Percentiles rank a stretch among this genome's conserved stretches.
Evolutionary conservation across 2,113 vertebrate genomes (phyloP).

Genomic region (Antidorcas marsupialis): DNA sequence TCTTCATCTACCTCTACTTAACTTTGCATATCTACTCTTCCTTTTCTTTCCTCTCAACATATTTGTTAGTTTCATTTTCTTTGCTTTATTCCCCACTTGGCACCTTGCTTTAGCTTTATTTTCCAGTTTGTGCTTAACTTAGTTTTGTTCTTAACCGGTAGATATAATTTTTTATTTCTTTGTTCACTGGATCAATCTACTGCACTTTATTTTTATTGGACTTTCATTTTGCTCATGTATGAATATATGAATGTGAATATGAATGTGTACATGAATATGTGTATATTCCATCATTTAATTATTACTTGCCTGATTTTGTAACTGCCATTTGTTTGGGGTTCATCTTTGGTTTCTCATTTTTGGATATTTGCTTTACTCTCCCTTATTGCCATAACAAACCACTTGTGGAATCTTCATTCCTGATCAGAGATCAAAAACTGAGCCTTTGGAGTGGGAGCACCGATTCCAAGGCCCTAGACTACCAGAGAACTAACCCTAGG

Average conservation of each 20-base stretch:
- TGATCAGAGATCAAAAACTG: not conserved
- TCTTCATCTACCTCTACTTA: not conserved
- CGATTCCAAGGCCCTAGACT: not conserved
- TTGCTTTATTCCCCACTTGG: not conserved
- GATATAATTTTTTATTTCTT: not conserved
- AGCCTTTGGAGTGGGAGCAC: not conserved
- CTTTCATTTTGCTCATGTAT: not conserved
- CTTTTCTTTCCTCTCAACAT: not conserved
- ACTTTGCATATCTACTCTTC: not conserved
- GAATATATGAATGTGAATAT: not conserved
- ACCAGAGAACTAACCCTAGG: not conserved
- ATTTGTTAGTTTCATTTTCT: not conserved
- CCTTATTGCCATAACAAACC: not conserved
- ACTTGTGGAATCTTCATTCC: not conserved
- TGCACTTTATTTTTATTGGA: not conserved
- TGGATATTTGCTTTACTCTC: not conserved
- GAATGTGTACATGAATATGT: not conserved
- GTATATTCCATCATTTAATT: not conserved
- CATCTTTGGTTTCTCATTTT: not conserved
- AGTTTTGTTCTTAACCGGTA: not conserved
- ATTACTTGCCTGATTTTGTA: not conserved
- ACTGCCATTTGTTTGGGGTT: not conserved
- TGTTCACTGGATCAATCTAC: not conserved
- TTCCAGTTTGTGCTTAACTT: not conserved
- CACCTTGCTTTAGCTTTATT: not conserved